These are phyloP conservation scores for Mamestra configurata DNA, from an alignment of 1,140 invertebrate species.

Conservation along the genomic window DNA sequence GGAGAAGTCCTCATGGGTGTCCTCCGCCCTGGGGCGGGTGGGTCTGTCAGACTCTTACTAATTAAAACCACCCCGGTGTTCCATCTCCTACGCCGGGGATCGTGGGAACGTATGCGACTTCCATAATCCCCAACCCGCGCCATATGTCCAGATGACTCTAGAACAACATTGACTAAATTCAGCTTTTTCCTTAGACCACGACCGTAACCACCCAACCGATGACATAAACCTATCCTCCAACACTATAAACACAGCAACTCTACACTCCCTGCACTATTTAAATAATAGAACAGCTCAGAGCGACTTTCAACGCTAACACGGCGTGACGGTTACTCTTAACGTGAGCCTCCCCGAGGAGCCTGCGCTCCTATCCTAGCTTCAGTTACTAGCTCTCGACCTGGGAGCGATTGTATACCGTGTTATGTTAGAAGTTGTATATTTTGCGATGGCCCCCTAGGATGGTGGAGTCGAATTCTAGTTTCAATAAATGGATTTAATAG, in stretches of 20 bases:
- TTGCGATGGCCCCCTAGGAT: too few relatives aligned
- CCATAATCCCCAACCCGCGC: too few relatives aligned
- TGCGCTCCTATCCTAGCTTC: not conserved
- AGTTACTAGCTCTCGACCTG: not conserved
- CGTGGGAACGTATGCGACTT: too few relatives aligned
- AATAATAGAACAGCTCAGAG: not conserved
- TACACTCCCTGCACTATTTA: conserved; percentile 1
- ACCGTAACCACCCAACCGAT: not conserved
- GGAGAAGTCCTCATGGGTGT: too few relatives aligned
- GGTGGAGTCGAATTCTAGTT: not conserved
- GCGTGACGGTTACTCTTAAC: not conserved
- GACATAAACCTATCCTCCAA: not conserved
- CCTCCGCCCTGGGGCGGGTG: too few relatives aligned
- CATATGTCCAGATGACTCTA: too few relatives aligned
- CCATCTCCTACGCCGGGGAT: too few relatives aligned
- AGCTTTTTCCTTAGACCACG: too few relatives aligned
- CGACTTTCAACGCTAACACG: not conserved
- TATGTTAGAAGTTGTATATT: not conserved
- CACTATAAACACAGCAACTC: not conserved
- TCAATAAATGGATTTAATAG: not conserved
- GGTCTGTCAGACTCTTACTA: too few relatives aligned
- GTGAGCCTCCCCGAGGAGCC: not conserved
- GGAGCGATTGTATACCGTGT: not conserved
- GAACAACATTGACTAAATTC: too few relatives aligned
- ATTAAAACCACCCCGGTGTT: too few relatives aligned